These are phyloP conservation scores for Diarsia brunnea DNA, from an alignment of 2,888 invertebrate species.

Conservation along the genomic window DNA sequence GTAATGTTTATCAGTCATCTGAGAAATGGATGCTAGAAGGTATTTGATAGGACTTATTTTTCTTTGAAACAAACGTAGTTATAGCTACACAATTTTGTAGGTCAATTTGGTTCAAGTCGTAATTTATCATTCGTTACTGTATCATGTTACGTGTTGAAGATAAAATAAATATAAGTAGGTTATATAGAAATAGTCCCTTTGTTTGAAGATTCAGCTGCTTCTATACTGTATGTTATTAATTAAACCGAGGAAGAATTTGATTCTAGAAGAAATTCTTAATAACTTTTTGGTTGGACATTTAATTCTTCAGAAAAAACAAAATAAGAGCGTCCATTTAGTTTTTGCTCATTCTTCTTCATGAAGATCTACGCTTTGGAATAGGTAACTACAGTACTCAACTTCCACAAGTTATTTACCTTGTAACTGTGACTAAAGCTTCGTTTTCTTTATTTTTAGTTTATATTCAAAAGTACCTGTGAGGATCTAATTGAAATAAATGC, in stretches of 20 bases:
- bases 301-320: no score
- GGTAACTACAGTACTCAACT: no score
- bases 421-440: no score
- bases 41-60: not conserved
- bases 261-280: fast-evolving
- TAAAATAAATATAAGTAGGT: not conserved
- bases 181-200: constrained; percentile 5
- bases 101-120: not conserved
- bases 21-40: not conserved
- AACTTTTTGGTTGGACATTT: not conserved
- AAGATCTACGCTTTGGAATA: no score
- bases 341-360: no score
- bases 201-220: constrained; percentile 10
- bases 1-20: not conserved
- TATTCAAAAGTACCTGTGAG: no score
- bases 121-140: constrained; percentile 17
- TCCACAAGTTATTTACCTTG: no score
- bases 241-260: not conserved
- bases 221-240: not conserved
- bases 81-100: not conserved
- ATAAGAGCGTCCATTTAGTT: no score
- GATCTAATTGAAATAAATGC: no score
- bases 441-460: no score
- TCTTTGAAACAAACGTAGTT: not conserved
- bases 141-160: constrained; percentile 8